Evolutionary conservation across 1,140 invertebrate genomes (phyloP).

Genomic region (Bombus balteatus): DNA sequence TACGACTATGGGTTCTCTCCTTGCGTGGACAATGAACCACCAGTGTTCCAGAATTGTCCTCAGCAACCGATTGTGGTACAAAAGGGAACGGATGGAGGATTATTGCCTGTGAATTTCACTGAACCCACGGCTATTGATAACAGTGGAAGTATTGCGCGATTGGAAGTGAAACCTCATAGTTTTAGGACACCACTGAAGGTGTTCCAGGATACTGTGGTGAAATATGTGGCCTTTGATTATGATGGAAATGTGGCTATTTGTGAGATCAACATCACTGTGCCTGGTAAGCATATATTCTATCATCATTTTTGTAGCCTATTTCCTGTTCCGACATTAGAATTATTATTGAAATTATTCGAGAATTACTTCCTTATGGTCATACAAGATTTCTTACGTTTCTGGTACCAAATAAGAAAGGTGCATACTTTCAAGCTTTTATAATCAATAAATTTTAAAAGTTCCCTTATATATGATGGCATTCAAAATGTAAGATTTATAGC

Average conservation of each 20-base stretch:
- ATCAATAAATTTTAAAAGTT: too few species aligned
- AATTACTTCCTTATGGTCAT: too few species aligned
- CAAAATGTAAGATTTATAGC: too few species aligned
- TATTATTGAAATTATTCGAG: too few species aligned
- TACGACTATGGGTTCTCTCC: slow-evolving; percentile 97
- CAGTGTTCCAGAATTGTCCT: slow-evolving; percentile 97
- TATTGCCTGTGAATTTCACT: slow-evolving; percentile 95
- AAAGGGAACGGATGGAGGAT: slow-evolving; percentile 92
- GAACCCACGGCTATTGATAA: slow-evolving; percentile 97
- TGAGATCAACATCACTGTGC: slow-evolving; percentile 96
- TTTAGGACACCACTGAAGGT: slow-evolving; percentile 95
- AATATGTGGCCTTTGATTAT: slow-evolving; percentile 97
- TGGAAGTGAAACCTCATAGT: slow-evolving; percentile 95
- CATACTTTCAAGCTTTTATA: too few species aligned
- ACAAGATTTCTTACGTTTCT: too few species aligned
- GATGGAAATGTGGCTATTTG: slow-evolving; percentile 99
- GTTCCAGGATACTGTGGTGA: slow-evolving; percentile 95
- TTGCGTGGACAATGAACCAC: slow-evolving; percentile 98
- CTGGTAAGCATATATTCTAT: slow-evolving; percentile 81
- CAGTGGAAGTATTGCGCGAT: slow-evolving; percentile 94
- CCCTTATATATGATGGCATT: too few species aligned
- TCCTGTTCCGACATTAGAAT: too few species aligned
- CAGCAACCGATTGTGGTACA: slow-evolving; percentile 95
- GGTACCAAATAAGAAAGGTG: too few species aligned
- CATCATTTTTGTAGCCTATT: neutral